Conservation (phyloP, 2,888 invertebrate genomes). For the Spodoptera picta region DNA sequence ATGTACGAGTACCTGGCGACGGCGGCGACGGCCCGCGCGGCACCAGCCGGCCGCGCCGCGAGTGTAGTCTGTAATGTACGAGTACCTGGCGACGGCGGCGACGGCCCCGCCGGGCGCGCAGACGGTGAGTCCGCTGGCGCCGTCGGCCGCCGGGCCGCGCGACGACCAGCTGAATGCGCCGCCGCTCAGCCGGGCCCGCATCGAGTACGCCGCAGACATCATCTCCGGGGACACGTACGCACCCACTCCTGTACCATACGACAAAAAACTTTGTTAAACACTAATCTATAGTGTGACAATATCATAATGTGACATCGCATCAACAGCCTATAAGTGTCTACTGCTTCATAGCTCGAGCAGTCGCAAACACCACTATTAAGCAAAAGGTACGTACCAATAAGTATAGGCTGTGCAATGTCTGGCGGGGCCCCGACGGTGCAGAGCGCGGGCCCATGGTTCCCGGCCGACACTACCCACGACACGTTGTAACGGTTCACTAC, state of each 20-base stretch:
- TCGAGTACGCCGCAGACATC: conserved; percentile 98
- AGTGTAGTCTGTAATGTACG: conserved; percentile 1
- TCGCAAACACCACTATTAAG: neutral
- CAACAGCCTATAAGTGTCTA: too few species aligned
- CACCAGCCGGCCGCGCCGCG: too few species aligned
- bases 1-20: conserved; percentile 89
- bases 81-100: conserved; percentile 93
- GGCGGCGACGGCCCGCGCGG: conserved; percentile 97
- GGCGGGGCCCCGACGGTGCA: conserved; percentile 97
- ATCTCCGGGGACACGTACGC: conserved; percentile 99
- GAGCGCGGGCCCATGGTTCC: conserved; percentile 98
- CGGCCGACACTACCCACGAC: conserved; percentile 97
- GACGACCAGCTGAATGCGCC: conserved; percentile 97
- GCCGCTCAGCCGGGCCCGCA: conserved; percentile 94
- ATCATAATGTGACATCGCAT: too few species aligned
- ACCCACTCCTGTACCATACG: conserved; percentile 91
- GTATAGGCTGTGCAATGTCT: conserved; percentile 93
- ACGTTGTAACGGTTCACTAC: conserved; percentile 97
- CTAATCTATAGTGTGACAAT: too few species aligned
- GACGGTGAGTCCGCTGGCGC: conserved; percentile 95
- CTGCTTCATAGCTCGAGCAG: too few species aligned
- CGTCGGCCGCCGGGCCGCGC: conserved; percentile 96
- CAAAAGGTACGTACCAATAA: conserved; percentile 90
- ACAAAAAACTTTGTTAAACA: too few species aligned
- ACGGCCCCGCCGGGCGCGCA: conserved; percentile 98